Evolutionary conservation across 1,140 invertebrate genomes (phyloP).

Genomic region (Megalonaias nervosa): DNA sequence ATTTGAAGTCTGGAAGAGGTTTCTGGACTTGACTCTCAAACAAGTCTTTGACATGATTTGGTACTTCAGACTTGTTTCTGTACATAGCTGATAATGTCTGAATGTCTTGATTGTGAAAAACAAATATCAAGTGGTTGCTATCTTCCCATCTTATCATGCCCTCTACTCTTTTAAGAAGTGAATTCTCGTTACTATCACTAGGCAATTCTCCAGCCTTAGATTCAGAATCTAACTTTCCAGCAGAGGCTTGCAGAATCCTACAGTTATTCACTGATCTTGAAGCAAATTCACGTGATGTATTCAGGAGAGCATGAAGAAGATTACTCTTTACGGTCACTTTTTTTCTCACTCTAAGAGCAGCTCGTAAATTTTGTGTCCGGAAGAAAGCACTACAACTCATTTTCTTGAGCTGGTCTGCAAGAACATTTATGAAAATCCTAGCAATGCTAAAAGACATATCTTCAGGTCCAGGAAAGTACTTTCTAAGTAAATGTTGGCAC

Average conservation of each 20-base stretch:
- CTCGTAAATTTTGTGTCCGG: conserved; percentile 13
- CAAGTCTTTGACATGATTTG: conserved; percentile 26
- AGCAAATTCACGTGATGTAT: conserved; percentile 36
- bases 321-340: conserved; percentile 2
- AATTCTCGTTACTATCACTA: background rate
- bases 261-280: conserved; percentile 30
- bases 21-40: conserved; percentile 38
- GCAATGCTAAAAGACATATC: conserved; percentile 39
- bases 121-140: conserved; percentile 37
- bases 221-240: background rate
- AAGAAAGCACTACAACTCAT: conserved; percentile 38
- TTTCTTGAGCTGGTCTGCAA: conserved; percentile 42
- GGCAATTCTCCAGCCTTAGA: background rate
- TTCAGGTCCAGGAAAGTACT: conserved; percentile 19
- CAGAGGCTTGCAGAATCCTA: conserved; percentile 12
- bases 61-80: conserved; percentile 25
- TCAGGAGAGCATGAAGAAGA: conserved; percentile 22
- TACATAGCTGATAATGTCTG: conserved; percentile 41
- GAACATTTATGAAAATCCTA: conserved; percentile 23
- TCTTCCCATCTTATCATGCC: conserved; percentile 38
- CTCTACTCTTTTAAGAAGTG: conserved; percentile 14
- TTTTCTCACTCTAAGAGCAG: conserved; percentile 18
- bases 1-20: conserved; percentile 23
- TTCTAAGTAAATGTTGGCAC: conserved; percentile 31
- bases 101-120: conserved; percentile 36